Conservation (phyloP, 2,113 vertebrate genomes). For the Toxostoma redivivum region DNA sequence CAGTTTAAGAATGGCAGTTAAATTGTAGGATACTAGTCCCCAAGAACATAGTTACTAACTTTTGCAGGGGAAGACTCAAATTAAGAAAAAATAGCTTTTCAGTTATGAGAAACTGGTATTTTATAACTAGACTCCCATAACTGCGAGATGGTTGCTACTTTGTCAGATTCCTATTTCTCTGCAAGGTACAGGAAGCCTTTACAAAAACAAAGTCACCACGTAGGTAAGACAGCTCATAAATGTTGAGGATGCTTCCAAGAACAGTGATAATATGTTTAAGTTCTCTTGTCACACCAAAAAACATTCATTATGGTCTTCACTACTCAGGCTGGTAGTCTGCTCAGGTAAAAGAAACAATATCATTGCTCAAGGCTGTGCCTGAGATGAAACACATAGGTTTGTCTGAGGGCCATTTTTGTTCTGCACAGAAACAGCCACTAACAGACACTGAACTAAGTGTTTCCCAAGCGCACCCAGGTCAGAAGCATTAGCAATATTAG, state of each 20-base stretch:
- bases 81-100: neutral
- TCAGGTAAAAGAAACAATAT: neutral
- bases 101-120: neutral
- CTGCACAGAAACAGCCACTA: neutral
- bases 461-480: neutral
- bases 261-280: neutral
- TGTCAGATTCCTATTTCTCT: neutral
- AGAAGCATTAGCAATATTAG: neutral
- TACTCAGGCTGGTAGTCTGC: neutral
- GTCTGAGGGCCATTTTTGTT: neutral
- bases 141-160: neutral
- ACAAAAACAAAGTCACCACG: neutral
- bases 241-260: neutral
- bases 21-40: neutral
- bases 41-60: neutral
- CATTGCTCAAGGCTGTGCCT: neutral
- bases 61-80: neutral
- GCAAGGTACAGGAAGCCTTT: neutral
- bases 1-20: neutral
- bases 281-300: neutral
- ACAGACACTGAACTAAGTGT: neutral
- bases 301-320: neutral
- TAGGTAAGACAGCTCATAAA: accelerated
- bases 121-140: neutral
- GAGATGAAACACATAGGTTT: neutral